phyloP scores from a whole-genome alignment of 2,113 vertebrate genomes.

The Ia io region DNA sequence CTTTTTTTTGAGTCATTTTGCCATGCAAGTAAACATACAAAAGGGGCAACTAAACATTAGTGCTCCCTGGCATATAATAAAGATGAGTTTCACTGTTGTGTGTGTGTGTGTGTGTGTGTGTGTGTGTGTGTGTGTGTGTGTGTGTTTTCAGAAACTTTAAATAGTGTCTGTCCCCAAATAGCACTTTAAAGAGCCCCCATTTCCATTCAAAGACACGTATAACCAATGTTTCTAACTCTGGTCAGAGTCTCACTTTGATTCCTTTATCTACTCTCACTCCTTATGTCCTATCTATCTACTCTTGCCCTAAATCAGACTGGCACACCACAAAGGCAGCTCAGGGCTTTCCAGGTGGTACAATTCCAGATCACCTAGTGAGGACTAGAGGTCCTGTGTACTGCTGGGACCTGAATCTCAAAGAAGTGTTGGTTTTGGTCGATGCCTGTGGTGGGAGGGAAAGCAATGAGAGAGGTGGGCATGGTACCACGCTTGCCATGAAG shows the following conservation, averaged over 20 bases:
- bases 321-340: neutral
- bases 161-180: neutral
- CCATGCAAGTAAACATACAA: neutral
- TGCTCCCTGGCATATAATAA: neutral
- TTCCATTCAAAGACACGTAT: neutral
- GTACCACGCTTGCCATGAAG: neutral
- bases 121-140: too few relatives aligned
- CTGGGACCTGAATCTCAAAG: neutral
- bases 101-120: too few relatives aligned
- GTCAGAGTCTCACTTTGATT: neutral
- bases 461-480: neutral
- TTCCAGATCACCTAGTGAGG: neutral
- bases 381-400: neutral
- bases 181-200: neutral
- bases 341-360: neutral
- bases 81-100: neutral
- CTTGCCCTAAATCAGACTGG: neutral
- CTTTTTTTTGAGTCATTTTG: conserved; percentile 10
- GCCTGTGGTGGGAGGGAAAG: neutral
- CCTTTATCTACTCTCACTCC: neutral
- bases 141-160: neutral
- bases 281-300: neutral
- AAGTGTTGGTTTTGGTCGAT: neutral
- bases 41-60: neutral
- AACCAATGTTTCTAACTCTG: neutral